Percentiles rank a stretch among this genome's conserved stretches.
Evolutionary conservation across 2,113 vertebrate species (phyloP).

Genomic region (Istiophorus platypterus): DNA sequence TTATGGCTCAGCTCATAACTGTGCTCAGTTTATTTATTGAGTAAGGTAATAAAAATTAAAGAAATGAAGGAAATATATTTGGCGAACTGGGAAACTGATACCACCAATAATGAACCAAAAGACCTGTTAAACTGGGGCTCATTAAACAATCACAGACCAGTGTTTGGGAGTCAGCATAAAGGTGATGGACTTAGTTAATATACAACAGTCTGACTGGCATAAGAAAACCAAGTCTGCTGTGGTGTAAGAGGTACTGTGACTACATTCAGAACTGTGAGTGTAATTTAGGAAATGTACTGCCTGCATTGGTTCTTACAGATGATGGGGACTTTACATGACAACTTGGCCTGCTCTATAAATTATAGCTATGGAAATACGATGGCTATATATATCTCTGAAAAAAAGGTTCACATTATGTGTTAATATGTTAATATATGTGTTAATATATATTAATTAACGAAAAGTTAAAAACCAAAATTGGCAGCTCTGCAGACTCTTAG

Average conservation of each 20-base stretch:
- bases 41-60: neutral
- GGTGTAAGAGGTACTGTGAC: too few relatives aligned
- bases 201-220: neutral
- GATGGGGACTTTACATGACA: slow-evolving; percentile 82
- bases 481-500: too few relatives aligned
- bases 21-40: neutral
- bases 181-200: slow-evolving; percentile 12
- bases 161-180: neutral
- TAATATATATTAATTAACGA: too few relatives aligned
- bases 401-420: too few relatives aligned
- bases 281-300: neutral
- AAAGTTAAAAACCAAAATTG: too few relatives aligned
- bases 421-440: too few relatives aligned
- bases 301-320: slow-evolving; percentile 78
- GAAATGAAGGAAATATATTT: neutral
- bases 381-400: too few relatives aligned
- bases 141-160: slow-evolving; percentile 19
- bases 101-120: neutral
- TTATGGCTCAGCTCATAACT: neutral
- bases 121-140: slow-evolving; percentile 7
- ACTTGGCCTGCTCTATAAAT: slow-evolving; percentile 82
- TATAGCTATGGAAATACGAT: neutral
- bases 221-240: neutral
- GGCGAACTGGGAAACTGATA: neutral
- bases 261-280: neutral